Conservation (phyloP, 2,888 invertebrate species). For the Acanthosepion lycidas region DNA sequence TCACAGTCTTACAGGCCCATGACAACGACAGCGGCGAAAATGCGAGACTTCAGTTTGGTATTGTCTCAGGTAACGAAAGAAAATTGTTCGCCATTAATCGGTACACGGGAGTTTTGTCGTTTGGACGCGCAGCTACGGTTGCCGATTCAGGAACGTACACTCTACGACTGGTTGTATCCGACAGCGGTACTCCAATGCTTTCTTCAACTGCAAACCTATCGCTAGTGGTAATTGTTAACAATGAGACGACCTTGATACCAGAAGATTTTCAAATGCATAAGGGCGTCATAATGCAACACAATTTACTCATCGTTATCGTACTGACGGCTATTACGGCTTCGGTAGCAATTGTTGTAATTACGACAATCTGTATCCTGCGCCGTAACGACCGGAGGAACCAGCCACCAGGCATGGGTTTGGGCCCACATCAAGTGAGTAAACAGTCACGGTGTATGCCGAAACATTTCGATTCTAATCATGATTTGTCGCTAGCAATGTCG, state of each 20-base stretch:
- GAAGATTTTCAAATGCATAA: not conserved
- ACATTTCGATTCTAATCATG: not conserved
- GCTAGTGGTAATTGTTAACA: constrained; percentile 55
- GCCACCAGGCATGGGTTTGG: not conserved
- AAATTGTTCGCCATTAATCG: constrained; percentile 55
- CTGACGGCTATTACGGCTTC: constrained; percentile 35
- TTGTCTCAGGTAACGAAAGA: constrained; percentile 56
- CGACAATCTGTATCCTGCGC: constrained; percentile 34
- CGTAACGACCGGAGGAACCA: constrained; percentile 34
- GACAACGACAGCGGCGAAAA: constrained; percentile 64
- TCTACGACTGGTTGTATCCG: constrained; percentile 61
- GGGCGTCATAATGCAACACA: not conserved
- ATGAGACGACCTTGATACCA: constrained; percentile 50
- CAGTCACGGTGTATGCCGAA: not conserved
- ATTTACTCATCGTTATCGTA: constrained; percentile 39
- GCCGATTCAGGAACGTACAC: constrained; percentile 54
- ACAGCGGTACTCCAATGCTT: constrained; percentile 60
- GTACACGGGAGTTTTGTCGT: constrained; percentile 57
- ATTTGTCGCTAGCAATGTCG: not conserved
- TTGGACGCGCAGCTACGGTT: constrained; percentile 54
- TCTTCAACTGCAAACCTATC: constrained; percentile 55
- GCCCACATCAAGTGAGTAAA: not conserved
- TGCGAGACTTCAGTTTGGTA: constrained; percentile 58
- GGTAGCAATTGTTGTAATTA: constrained; percentile 4
- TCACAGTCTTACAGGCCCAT: constrained; percentile 57